Evolutionary conservation across 2,113 vertebrate genomes (phyloP).

Genomic region (Hydropotes inermis): DNA sequence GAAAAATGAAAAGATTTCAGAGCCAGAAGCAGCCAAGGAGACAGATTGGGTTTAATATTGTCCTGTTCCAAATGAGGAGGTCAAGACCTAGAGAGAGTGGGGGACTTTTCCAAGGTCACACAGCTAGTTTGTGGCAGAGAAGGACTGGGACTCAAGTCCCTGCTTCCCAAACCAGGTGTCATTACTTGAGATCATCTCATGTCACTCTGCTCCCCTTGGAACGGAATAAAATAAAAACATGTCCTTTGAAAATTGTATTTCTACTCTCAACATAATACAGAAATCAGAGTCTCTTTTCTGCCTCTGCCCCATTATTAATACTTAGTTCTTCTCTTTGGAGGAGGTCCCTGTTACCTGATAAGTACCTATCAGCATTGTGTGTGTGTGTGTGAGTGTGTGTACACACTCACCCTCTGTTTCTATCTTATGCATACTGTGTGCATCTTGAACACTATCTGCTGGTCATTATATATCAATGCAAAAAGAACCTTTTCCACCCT

Average conservation of each 20-base stretch:
- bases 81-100: neutral
- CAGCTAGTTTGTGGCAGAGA: neutral
- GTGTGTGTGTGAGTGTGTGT: neutral
- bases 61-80: neutral
- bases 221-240: neutral
- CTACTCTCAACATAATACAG: neutral
- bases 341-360: neutral
- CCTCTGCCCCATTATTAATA: neutral
- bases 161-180: neutral
- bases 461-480: neutral
- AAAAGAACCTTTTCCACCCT: neutral
- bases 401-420: neutral
- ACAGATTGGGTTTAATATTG: neutral
- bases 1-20: neutral
- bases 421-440: fast-evolving
- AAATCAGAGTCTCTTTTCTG: neutral
- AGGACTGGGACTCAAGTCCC: neutral
- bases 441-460: neutral
- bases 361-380: no score
- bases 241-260: neutral
- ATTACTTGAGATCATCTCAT: neutral
- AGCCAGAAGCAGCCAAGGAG: neutral
- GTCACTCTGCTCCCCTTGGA: neutral
- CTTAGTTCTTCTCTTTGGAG: neutral
- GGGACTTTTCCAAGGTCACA: constrained; percentile 7